Percentiles rank a stretch among this genome's conserved stretches.
phyloP scores from a whole-genome alignment of 2,888 invertebrate genomes.

The Hedychridium roseum region DNA sequence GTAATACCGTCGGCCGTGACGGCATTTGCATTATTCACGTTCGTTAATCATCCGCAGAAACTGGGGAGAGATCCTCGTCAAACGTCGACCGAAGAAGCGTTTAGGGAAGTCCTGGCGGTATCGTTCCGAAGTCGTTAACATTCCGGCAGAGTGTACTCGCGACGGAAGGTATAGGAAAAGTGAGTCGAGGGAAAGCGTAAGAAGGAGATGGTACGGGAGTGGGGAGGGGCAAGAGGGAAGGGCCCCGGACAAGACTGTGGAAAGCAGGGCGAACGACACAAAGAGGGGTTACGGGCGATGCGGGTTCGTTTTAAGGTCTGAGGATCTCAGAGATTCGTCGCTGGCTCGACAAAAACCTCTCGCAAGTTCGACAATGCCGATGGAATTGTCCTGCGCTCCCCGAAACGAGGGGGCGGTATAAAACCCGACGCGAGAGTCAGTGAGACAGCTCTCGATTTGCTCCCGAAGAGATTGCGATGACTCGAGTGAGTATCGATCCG shows the following conservation, averaged over 20 bases:
- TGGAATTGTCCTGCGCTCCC: no score
- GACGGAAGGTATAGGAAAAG: no score
- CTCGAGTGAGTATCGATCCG: conserved; percentile 16
- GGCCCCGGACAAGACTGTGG: not conserved
- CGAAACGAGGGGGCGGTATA: no score
- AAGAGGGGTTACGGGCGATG: conserved; percentile 1
- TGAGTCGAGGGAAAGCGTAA: no score
- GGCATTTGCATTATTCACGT: conserved; percentile 9
- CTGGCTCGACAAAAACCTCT: no score
- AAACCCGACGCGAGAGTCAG: no score
- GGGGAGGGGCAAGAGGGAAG: conserved; percentile 2
- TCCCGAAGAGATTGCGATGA: conserved; percentile 14
- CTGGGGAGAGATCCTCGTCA: conserved; percentile 22
- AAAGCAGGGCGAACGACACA: not conserved
- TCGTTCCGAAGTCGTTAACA: conserved; percentile 26
- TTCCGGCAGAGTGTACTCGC: conserved; percentile 9
- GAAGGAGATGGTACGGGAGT: conserved; percentile 10
- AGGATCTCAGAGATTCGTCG: not conserved
- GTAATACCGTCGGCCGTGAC: not conserved
- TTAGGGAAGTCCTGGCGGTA: conserved; percentile 18
- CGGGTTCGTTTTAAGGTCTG: conserved; percentile 7
- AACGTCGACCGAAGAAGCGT: conserved; percentile 18
- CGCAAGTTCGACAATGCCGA: no score
- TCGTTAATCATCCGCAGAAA: conserved; percentile 25
- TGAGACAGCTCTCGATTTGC: no score